phyloP scores from a whole-genome alignment of 2,113 vertebrate species.

The Fukomys damarensis region DNA sequence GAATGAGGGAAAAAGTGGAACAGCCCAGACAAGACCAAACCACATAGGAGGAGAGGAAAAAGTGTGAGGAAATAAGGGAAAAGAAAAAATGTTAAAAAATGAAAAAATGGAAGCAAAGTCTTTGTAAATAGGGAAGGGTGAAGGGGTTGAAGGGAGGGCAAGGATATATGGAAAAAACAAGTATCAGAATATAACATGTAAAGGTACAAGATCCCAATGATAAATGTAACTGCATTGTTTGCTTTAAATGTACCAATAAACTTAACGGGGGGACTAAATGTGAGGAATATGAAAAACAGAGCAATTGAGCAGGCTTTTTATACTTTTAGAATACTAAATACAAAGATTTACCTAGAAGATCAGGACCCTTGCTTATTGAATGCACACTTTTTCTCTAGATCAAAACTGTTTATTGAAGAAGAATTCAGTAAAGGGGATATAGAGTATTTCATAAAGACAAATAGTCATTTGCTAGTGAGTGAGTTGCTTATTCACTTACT shows the following conservation, averaged over 20 bases:
- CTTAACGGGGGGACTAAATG: no score
- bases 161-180: no score
- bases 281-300: not conserved
- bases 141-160: no score
- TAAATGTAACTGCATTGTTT: no score
- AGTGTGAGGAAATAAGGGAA: no score
- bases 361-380: not conserved
- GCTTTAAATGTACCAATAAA: no score
- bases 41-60: not conserved
- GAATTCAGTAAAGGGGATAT: not conserved
- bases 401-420: slow-evolving; percentile 33
- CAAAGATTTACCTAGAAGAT: not conserved
- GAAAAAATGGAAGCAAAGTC: no score
- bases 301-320: not conserved
- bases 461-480: not conserved
- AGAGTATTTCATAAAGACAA: not conserved
- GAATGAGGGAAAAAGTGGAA: not conserved
- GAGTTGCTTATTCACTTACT: not conserved
- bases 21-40: not conserved
- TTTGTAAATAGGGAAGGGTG: no score
- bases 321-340: not conserved
- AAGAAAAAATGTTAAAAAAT: no score
- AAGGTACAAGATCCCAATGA: no score
- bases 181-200: no score
- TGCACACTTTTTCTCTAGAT: not conserved